phyloP scores from a whole-genome alignment of 1,140 invertebrate species.

The Papilio aristodemus region DNA sequence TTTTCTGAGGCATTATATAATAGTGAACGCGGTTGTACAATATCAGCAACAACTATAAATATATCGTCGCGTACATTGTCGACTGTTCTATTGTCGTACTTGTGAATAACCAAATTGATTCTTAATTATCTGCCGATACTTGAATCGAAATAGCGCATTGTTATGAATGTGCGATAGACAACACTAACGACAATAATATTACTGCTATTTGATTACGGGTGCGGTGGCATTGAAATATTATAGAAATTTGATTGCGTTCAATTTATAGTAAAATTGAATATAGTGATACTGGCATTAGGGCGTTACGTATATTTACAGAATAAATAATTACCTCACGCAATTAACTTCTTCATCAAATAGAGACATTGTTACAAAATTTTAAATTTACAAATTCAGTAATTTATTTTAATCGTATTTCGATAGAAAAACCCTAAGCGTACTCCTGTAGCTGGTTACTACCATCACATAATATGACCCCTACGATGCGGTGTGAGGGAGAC shows the following conservation, averaged over 20 bases:
- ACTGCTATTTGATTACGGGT: not conserved
- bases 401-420: no score
- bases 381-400: no score
- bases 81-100: not conserved
- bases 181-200: not conserved
- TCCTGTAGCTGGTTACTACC: no score
- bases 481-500: no score
- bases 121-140: constrained; percentile 1
- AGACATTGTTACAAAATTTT: no score
- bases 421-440: no score
- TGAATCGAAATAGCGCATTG: constrained; percentile 3
- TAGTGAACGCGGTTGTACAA: not conserved
- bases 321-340: no score
- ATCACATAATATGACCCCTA: no score
- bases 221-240: not conserved
- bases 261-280: not conserved
- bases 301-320: no score
- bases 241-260: not conserved
- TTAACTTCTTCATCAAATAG: no score
- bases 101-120: constrained; percentile 13
- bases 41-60: not conserved
- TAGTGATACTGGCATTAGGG: no score
- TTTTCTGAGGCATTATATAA: no score
- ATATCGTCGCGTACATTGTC: not conserved
- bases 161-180: not conserved